A percentile compares a stretch with the other conserved stretches of the same genome.
Conservation (phyloP, 2,797 vertebrate species). For the Gallinago stenura region DNA sequence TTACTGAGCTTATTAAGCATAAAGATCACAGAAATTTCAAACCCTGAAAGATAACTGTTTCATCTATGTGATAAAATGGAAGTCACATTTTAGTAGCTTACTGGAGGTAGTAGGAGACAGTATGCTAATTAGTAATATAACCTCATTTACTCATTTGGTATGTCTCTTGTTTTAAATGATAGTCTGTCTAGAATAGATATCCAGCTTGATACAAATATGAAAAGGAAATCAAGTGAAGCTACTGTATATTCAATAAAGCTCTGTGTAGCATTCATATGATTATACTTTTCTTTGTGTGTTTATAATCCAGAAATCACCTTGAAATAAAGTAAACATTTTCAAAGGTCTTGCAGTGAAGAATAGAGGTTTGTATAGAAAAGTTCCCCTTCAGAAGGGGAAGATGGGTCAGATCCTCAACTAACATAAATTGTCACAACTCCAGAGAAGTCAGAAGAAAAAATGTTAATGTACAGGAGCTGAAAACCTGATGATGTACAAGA, state of each 20-base stretch:
- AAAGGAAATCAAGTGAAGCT: conserved; percentile 64
- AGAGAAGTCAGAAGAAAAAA: not conserved
- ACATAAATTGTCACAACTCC: not conserved
- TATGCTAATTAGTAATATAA: conserved; percentile 84
- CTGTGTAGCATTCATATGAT: not conserved
- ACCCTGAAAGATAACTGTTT: conserved; percentile 86
- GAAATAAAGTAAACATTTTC: conserved; percentile 38
- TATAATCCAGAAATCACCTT: conserved; percentile 47
- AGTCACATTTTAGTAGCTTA: conserved; percentile 77
- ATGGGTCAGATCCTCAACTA: not conserved
- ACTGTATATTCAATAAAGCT: conserved; percentile 56
- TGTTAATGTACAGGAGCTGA: not conserved
- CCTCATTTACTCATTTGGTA: conserved; percentile 81
- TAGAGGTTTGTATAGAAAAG: not conserved
- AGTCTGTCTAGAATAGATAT: conserved; percentile 70
- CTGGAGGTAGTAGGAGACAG: conserved; percentile 77
- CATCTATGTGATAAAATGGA: conserved; percentile 85
- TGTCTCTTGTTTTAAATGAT: conserved; percentile 75
- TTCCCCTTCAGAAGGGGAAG: not conserved
- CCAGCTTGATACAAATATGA: conserved; percentile 76
- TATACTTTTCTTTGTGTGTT: conserved; percentile 10
- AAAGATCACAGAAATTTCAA: conserved; percentile 87
- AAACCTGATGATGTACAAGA: not conserved
- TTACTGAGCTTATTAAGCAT: conserved; percentile 86
- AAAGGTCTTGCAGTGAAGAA: not conserved